Evolutionary conservation across 2,113 vertebrate genomes (phyloP).

Genomic region (Polypterus senegalus): DNA sequence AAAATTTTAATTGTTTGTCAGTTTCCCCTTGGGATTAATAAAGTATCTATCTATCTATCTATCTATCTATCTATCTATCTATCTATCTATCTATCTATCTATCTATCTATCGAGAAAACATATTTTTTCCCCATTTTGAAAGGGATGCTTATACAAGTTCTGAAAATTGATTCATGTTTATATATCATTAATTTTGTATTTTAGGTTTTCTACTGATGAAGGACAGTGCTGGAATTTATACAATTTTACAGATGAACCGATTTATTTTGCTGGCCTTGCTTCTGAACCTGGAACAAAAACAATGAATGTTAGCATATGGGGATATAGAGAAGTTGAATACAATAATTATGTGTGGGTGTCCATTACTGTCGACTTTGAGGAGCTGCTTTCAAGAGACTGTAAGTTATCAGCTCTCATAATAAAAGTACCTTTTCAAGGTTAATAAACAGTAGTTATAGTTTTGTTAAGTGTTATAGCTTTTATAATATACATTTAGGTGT

Average conservation of each 20-base stretch:
- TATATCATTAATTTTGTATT: too few relatives aligned
- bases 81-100: too few relatives aligned
- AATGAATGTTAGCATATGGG: constrained; percentile 60
- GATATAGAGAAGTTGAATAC: constrained; percentile 49
- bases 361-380: constrained; percentile 59
- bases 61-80: too few relatives aligned
- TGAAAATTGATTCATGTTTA: neutral
- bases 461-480: too few relatives aligned
- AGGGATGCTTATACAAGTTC: neutral
- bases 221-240: constrained; percentile 58
- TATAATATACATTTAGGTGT: too few relatives aligned
- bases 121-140: too few relatives aligned
- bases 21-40: too few relatives aligned
- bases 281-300: constrained; percentile 57
- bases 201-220: constrained; percentile 61
- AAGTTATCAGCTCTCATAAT: constrained; percentile 22
- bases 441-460: neutral
- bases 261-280: constrained; percentile 52
- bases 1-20: too few relatives aligned
- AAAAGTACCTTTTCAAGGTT: neutral
- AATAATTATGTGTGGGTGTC: constrained; percentile 55
- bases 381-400: constrained; percentile 54
- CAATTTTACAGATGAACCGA: constrained; percentile 55
- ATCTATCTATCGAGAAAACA: too few relatives aligned
- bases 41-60: too few relatives aligned